Conservation (phyloP, 2,113 vertebrate species). For the Takifugu bimaculatus region DNA sequence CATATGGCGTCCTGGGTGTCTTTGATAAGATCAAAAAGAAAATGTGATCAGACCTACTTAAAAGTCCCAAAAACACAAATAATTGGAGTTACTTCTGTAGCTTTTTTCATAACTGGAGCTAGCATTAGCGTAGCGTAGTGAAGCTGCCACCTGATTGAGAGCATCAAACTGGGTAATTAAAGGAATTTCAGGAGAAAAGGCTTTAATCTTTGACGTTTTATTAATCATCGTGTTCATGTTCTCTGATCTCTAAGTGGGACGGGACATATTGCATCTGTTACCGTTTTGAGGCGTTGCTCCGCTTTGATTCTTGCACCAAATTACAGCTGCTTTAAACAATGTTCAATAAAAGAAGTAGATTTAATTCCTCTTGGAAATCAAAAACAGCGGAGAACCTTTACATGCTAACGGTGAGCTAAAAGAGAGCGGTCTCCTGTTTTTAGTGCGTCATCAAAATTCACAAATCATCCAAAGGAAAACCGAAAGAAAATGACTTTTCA, state of each 20-base stretch:
- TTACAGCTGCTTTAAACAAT: slow-evolving; percentile 24
- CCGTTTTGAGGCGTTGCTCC: slow-evolving; percentile 31
- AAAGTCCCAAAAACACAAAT: no score
- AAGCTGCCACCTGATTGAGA: background rate
- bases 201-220: slow-evolving; percentile 39
- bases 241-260: slow-evolving; percentile 20
- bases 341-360: slow-evolving; percentile 30
- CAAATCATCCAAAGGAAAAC: slow-evolving; percentile 9
- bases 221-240: slow-evolving; percentile 35
- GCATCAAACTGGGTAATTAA: slow-evolving; percentile 1
- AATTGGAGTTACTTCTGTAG: background rate
- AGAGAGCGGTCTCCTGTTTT: background rate
- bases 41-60: no score
- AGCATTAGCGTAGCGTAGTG: background rate
- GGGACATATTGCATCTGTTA: slow-evolving; percentile 39
- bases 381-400: slow-evolving; percentile 3
- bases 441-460: slow-evolving; percentile 14
- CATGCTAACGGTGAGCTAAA: slow-evolving; percentile 36
- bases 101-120: slow-evolving; percentile 9
- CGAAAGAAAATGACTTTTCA: slow-evolving; percentile 1
- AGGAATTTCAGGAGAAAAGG: slow-evolving; percentile 12
- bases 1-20: no score
- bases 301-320: slow-evolving; percentile 36
- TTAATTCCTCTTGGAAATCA: slow-evolving; percentile 31
- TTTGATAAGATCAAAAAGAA: no score